Base-by-base conservation (phyloP, 2,888 invertebrate genomes). In the Cataglyphis rosenhaueri region DNA sequence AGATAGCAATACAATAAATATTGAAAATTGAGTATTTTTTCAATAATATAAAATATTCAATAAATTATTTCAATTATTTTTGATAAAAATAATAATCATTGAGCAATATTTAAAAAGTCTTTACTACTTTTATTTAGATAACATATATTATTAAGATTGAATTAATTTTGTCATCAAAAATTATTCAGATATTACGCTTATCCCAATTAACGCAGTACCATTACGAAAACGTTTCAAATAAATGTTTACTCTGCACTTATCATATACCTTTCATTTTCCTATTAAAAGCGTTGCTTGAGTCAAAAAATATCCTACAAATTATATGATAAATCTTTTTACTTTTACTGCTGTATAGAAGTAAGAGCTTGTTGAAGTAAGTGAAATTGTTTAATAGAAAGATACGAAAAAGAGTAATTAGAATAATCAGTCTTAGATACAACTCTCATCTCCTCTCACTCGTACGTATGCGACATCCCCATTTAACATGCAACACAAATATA, bases 401-500 rank as follows among this genome's bases (percentile, higher is more conserved):
- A 35, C 0, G 12, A 25, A 12, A 25, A 62, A 62, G n/a, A 65
- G 35, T 21, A 65, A 74, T 32, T 35, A 41, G 38, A 73, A 48
- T 62, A 62, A 65, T 76, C 55, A 55, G 65, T 76, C 76, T 65
- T 76, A 35, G 35, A 76, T n/a, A 38, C 15, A 75, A 35, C 15
- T 21, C 62, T 21, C 62, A 9, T 57, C 10, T 52, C 12, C 18
- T 66, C 25, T 65, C 32, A 35, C 8, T 21, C 38, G 48, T 41
- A 62, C 21, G 25, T n/a, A 41, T 35, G 44, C 8, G 18, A 62
- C 21, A 48, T 32, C 32, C 12, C 32, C 18, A 48, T 73, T 15
- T 64, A 75, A 48, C 32, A 65, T 29, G 48, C 35, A 52, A 74
- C 32, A 62, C n/a, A 59, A 57, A 68, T 68, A 25, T 44, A 44